Base-by-base conservation (phyloP, 1,140 invertebrate species). In the Drosophila mojavensis region DNA sequence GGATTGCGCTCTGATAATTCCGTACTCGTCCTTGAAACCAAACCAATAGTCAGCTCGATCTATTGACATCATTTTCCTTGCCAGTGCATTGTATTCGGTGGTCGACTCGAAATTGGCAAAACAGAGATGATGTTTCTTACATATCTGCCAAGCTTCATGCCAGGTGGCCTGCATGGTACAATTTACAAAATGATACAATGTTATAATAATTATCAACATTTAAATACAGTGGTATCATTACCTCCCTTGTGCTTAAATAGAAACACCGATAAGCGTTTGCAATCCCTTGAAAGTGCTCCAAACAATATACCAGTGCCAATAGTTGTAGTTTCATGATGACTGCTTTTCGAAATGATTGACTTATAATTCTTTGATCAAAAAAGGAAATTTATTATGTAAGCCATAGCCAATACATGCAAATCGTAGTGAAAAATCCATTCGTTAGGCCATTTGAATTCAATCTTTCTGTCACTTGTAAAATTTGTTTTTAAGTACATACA, bases 81-180 rank as follows among this genome's bases (percentile, higher is more conserved):
- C 15, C 0, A 10, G 74, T 48, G 6, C 3, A 15, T 17, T 17
- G 1, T 17, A 47, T 9, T 36, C 11, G 1, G 1, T 0, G n/a
- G 39, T 3, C 2, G 61, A 51, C 17, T 45, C 9, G 0, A 81
- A 1, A 41, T 70, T 47, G 0, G 74, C 79, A 39, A 82, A 48
- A 11, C 70, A 82, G 10, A 82, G 56, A 11, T 47, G n/a, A 0
- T 20, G 13, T 5, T 11, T 24, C 6, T 70, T 54, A 41, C 74
- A 82, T 0, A 9, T 2, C 13, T 20, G 11, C 5, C 81, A 17
- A 6, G 79, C 79, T 3, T 61, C 33, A 15, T 64, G 64, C 64
- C 65, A 81, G 15, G 74, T 59, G 20, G 53, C 0, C 69, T 72
- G n/a, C 9, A 26, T 13, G 3, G 30, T 1, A 30, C 3, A 30